phyloP scores from a whole-genome alignment of 2,797 vertebrate species.

The Paguma larvata region DNA sequence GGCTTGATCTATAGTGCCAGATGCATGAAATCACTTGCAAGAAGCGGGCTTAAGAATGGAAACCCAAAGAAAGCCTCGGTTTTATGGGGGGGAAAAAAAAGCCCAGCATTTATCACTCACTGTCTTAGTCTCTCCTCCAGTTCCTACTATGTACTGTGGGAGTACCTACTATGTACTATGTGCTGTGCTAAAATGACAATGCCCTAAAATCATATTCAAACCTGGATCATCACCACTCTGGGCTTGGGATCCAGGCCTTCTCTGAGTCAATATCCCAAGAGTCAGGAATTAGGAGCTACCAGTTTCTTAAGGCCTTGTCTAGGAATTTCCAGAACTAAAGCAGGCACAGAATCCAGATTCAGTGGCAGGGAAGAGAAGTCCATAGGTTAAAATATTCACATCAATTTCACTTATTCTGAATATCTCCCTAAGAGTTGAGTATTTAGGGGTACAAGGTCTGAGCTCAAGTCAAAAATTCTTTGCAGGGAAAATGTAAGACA shows the following conservation, averaged over 20 bases:
- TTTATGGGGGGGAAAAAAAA: not conserved
- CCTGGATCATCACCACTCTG: not conserved
- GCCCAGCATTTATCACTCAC: not conserved
- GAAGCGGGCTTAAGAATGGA: not conserved
- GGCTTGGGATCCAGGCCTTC: not conserved
- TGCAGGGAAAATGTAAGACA: not conserved
- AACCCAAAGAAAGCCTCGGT: not conserved
- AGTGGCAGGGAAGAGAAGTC: not conserved
- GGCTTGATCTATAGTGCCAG: not conserved
- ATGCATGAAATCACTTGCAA: not conserved
- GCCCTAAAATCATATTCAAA: not conserved
- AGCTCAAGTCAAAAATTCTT: not conserved
- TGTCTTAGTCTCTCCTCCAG: not conserved
- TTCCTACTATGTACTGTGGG: not conserved
- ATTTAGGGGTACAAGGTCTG: not conserved
- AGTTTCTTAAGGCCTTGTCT: not conserved
- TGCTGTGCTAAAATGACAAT: not conserved
- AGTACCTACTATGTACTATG: not conserved
- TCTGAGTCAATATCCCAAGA: not conserved
- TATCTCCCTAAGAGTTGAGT: not conserved
- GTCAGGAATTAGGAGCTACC: not conserved
- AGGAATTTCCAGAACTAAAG: not conserved
- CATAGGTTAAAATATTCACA: not conserved
- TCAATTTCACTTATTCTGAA: not conserved
- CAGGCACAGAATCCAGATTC: not conserved